A percentile compares a stretch with the other conserved stretches of the same genome.
Evolutionary conservation across 2,888 invertebrate genomes (phyloP).

Genomic region (Oeneis ivallda): DNA sequence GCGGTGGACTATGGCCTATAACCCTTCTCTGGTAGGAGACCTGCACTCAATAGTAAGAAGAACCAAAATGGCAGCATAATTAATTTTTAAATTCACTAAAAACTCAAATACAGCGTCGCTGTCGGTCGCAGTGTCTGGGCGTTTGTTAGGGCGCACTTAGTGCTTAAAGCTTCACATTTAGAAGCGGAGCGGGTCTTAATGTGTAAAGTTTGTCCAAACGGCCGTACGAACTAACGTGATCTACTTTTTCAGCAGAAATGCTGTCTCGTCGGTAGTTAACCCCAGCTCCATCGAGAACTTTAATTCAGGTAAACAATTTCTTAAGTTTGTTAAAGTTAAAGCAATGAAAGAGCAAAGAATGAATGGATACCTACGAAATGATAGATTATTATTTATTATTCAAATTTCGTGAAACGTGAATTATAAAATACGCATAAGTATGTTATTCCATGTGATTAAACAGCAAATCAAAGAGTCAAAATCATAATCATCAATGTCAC

Average conservation of each 20-base stretch:
- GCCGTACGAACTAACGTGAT: neutral
- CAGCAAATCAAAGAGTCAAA: no score
- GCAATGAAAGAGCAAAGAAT: neutral
- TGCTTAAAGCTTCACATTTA: neutral
- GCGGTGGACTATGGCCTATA: no score
- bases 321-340: neutral
- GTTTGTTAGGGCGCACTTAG: neutral
- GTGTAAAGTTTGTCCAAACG: conserved; percentile 1
- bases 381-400: no score
- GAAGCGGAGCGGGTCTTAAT: neutral
- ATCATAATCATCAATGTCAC: no score
- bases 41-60: no score
- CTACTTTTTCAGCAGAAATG: neutral
- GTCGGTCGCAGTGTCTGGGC: neutral
- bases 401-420: no score
- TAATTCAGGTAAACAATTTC: neutral
- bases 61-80: neutral
- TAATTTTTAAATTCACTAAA: neutral
- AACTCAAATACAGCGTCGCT: neutral
- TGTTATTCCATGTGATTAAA: no score
- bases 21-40: no score
- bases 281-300: neutral
- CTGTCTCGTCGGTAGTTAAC: neutral
- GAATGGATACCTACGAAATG: no score
- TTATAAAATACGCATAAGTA: no score